These are phyloP conservation scores for Clostera curtula DNA, from an alignment of 2,888 invertebrate species.

Conservation along the genomic window DNA sequence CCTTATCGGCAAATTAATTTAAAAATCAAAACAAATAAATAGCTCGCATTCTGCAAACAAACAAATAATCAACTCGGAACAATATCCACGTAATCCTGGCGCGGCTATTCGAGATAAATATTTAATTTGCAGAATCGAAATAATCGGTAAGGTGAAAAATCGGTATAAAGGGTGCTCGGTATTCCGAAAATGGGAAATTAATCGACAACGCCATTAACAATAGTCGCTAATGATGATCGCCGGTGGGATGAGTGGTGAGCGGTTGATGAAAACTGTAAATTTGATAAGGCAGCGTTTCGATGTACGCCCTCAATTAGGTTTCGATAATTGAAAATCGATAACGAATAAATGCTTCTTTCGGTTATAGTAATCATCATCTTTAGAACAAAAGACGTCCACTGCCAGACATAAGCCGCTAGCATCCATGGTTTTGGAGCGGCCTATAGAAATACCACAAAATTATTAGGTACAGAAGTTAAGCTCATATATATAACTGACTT, in stretches of 20 bases:
- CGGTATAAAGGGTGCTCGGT: conserved; percentile 29
- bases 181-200: conserved; percentile 57
- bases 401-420: too few species aligned
- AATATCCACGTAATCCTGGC: conserved; percentile 4
- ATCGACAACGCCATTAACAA: conserved; percentile 58
- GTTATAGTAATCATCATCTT: too few species aligned
- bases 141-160: conserved; percentile 14
- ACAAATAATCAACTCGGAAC: not conserved
- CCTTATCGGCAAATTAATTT: not conserved
- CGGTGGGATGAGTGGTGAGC: conserved; percentile 38
- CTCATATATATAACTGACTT: too few species aligned
- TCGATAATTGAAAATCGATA: conserved; percentile 23
- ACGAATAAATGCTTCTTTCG: too few species aligned
- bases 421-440: too few species aligned
- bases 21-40: not conserved
- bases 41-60: not conserved
- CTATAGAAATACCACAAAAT: too few species aligned
- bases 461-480: too few species aligned
- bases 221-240: conserved; percentile 55
- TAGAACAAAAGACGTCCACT: too few species aligned
- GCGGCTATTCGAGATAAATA: conserved; percentile 4
- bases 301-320: conserved; percentile 22
- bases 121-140: conserved; percentile 7
- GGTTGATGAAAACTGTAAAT: conserved; percentile 51
- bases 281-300: conserved; percentile 42